These are phyloP conservation scores for Takifugu bimaculatus DNA, from an alignment of 2,113 vertebrate species.

Conservation along the genomic window DNA sequence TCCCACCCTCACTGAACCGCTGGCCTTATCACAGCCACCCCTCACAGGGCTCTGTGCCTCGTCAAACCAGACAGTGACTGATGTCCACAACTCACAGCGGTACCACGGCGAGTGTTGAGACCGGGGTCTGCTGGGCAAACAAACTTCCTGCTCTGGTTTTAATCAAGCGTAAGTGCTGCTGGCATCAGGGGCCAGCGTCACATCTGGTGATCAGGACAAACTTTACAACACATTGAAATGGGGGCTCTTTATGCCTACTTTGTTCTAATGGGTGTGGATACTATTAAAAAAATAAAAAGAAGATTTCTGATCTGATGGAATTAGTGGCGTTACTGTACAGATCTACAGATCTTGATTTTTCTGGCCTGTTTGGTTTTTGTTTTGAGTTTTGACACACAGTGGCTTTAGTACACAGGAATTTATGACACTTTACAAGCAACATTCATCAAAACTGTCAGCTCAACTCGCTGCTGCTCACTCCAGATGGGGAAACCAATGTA, in stretches of 20 bases:
- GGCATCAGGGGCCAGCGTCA: constrained; percentile 14
- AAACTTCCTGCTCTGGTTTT: constrained; percentile 35
- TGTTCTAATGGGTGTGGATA: background rate
- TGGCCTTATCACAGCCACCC: constrained; percentile 14
- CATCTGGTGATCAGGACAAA: background rate
- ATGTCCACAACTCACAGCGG: constrained; percentile 44
- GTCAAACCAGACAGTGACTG: constrained; percentile 29
- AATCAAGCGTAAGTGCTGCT: constrained; percentile 47
- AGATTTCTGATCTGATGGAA: too few species aligned
- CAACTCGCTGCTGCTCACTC: background rate
- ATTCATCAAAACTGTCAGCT: constrained; percentile 16
- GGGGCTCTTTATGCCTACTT: background rate
- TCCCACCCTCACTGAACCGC: constrained; percentile 23
- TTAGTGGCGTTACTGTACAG: too few species aligned
- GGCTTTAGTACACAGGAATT: constrained; percentile 16
- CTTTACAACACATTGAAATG: background rate
- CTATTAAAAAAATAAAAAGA: too few species aligned
- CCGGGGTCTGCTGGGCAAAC: constrained; percentile 1
- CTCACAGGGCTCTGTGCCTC: constrained; percentile 7
- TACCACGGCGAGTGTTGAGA: constrained; percentile 16
- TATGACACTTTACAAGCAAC: constrained; percentile 22
- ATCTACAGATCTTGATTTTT: background rate
- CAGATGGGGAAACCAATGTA: constrained; percentile 24
- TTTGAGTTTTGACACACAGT: constrained; percentile 1
- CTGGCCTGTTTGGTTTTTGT: constrained; percentile 18